phyloP scores from a whole-genome alignment of 2,797 vertebrate genomes.

The Muscicapa comitata region DNA sequence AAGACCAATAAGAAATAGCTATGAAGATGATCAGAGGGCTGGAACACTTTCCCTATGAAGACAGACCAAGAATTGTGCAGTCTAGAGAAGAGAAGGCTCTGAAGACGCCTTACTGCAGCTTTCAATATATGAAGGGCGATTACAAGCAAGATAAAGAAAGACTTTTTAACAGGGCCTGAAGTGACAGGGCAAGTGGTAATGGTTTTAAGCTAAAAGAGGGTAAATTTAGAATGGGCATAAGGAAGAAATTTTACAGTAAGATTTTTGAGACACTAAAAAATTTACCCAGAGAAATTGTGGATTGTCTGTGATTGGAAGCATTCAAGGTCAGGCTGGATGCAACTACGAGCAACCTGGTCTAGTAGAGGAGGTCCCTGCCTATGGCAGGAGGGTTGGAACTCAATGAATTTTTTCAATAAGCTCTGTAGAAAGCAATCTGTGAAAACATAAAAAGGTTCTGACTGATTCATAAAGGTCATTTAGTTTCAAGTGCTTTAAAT shows the following conservation, averaged over 20 bases:
- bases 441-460: neutral
- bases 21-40: rapidly evolving
- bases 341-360: neutral
- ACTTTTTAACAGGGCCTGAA: neutral
- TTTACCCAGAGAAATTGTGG: neutral
- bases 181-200: neutral
- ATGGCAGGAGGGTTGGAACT: rapidly evolving
- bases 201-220: neutral
- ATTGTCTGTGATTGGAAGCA: rapidly evolving
- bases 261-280: neutral
- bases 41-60: neutral
- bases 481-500: neutral
- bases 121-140: neutral
- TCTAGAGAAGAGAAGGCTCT: neutral
- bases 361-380: neutral
- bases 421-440: neutral
- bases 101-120: rapidly evolving
- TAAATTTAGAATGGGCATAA: neutral
- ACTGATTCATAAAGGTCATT: conserved; percentile 21
- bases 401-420: neutral
- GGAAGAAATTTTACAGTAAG: neutral
- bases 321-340: neutral
- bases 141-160: neutral
- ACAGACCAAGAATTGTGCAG: neutral
- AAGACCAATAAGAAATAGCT: neutral